These are phyloP conservation scores for Tupaia chinensis DNA, from an alignment of 2,113 vertebrate species.

Conservation along the genomic window DNA sequence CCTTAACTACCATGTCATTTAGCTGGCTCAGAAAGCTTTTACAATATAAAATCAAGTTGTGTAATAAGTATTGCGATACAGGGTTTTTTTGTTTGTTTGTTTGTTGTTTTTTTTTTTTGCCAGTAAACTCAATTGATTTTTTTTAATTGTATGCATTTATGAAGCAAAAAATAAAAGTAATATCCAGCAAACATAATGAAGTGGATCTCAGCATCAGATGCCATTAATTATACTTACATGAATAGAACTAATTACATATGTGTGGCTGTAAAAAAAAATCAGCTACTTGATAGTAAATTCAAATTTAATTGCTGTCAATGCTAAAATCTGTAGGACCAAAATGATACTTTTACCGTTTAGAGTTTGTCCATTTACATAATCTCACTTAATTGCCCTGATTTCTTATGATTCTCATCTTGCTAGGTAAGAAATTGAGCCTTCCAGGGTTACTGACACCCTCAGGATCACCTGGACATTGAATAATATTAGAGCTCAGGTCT, in stretches of 20 bases:
- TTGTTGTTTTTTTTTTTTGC: background rate
- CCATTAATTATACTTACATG: background rate
- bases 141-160: background rate
- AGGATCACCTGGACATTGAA: background rate
- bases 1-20: too few species aligned
- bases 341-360: background rate
- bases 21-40: background rate
- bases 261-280: background rate
- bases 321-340: background rate
- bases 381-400: background rate
- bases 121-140: background rate
- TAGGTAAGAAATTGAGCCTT: background rate
- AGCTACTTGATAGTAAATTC: background rate
- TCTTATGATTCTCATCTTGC: background rate
- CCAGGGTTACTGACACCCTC: background rate
- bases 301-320: background rate
- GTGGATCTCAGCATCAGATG: background rate
- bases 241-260: background rate
- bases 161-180: background rate
- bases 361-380: background rate
- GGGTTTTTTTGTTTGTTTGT: too few species aligned
- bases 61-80: background rate
- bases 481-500: background rate
- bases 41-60: slow-evolving; percentile 44
- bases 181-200: background rate